Evolutionary conservation across 2,113 vertebrate genomes (phyloP).

Genomic region (Malaclemys terrapin): DNA sequence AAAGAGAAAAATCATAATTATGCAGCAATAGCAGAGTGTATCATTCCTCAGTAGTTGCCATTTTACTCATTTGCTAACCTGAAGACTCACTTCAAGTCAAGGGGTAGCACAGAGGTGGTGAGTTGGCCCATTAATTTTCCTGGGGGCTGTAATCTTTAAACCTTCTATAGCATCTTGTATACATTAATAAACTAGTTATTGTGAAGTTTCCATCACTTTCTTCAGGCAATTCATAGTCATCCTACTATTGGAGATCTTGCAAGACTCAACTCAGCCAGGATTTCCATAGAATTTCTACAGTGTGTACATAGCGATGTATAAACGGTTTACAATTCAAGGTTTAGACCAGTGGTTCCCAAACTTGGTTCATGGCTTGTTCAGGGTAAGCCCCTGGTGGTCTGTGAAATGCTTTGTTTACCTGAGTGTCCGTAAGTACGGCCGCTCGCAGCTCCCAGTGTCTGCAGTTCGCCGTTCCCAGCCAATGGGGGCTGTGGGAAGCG

Average conservation of each 20-base stretch:
- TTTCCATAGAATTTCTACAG: not conserved
- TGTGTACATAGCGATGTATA: not conserved
- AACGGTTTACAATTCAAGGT: not conserved
- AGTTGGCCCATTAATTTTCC: not conserved
- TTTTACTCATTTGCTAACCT: not conserved
- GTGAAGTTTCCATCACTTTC: not conserved
- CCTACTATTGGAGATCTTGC: fast-evolving
- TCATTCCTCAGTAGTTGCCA: not conserved
- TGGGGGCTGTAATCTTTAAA: not conserved
- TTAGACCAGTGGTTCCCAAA: not conserved
- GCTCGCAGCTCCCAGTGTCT: no score
- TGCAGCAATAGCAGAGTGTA: not conserved
- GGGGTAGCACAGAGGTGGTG: not conserved
- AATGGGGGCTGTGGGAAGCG: no score
- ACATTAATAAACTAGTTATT: not conserved
- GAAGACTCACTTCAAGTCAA: not conserved
- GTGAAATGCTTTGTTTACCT: no score
- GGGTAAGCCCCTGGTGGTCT: no score
- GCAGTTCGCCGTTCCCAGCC: no score
- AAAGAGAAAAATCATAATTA: not conserved
- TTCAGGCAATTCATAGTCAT: not conserved
- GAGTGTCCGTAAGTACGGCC: no score
- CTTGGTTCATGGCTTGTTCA: no score
- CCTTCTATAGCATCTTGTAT: not conserved
- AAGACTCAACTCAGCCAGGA: not conserved